Conservation (phyloP, 2,888 invertebrate species). For the Leptarthrus brevirostris region DNA sequence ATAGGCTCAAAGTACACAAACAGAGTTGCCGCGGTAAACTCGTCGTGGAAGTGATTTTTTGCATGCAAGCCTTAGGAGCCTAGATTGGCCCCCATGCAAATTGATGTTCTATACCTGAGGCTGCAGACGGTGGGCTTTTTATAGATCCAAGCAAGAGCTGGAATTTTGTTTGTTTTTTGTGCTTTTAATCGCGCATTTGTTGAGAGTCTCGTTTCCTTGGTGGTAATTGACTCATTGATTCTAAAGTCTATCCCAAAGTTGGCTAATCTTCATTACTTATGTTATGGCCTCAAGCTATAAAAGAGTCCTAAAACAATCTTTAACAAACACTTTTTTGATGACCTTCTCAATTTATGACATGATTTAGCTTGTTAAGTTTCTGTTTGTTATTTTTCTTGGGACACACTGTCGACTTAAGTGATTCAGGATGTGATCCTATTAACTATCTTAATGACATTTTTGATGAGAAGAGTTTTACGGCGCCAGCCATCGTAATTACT, state of each 20-base stretch:
- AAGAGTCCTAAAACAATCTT: neutral
- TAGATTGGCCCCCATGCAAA: neutral
- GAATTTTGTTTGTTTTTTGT: neutral
- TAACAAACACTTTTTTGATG: neutral
- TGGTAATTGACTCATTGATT: slow-evolving; percentile 41
- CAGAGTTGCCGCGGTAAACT: neutral
- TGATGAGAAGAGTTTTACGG: no score
- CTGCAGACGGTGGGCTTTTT: neutral
- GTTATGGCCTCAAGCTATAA: neutral
- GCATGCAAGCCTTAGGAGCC: neutral
- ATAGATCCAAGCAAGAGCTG: neutral
- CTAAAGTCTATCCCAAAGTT: neutral
- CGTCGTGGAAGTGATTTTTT: no score
- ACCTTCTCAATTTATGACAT: neutral
- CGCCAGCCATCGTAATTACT: no score
- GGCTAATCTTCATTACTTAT: neutral
- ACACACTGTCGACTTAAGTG: no score
- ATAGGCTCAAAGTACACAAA: neutral
- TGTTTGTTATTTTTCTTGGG: neutral
- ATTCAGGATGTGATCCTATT: no score
- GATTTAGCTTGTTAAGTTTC: neutral
- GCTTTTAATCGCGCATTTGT: slow-evolving; percentile 15
- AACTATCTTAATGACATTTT: no score
- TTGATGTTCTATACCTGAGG: neutral
- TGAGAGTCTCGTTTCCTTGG: slow-evolving; percentile 23